phyloP scores from a whole-genome alignment of 2,797 vertebrate genomes.

The Mareca strepera region DNA sequence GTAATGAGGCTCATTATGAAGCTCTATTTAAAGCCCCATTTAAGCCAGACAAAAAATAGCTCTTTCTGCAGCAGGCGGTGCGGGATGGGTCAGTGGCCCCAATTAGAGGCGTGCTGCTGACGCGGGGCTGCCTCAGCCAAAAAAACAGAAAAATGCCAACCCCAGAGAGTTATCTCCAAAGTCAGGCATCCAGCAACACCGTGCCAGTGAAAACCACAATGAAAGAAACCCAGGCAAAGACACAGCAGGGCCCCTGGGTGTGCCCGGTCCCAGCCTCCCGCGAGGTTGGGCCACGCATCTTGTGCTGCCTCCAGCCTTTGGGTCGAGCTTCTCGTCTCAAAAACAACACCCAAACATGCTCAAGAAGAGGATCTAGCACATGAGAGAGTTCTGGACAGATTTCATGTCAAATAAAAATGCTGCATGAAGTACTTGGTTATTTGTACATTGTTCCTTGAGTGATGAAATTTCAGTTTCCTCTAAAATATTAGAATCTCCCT shows the following conservation, averaged over 20 bases:
- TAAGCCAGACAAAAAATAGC: background rate
- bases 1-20: slow-evolving; percentile 58
- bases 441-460: background rate
- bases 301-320: background rate
- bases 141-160: background rate
- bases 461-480: slow-evolving; percentile 63
- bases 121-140: background rate
- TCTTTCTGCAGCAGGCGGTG: background rate
- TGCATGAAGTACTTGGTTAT: background rate
- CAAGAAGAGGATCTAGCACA: background rate
- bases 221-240: background rate
- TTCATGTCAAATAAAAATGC: background rate
- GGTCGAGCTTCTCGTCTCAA: rapidly evolving
- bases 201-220: rapidly evolving
- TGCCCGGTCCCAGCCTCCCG: too few relatives aligned
- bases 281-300: too few relatives aligned
- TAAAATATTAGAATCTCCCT: slow-evolving; percentile 29
- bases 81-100: background rate
- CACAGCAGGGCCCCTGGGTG: rapidly evolving
- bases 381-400: background rate
- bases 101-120: background rate
- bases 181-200: background rate
- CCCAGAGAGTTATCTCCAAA: background rate
- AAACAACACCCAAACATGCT: too few relatives aligned
- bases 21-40: slow-evolving; percentile 50